These are phyloP conservation scores for Scaptomyza caliginosa DNA, from an alignment of 2,888 invertebrate genomes.

Conservation along the genomic window DNA sequence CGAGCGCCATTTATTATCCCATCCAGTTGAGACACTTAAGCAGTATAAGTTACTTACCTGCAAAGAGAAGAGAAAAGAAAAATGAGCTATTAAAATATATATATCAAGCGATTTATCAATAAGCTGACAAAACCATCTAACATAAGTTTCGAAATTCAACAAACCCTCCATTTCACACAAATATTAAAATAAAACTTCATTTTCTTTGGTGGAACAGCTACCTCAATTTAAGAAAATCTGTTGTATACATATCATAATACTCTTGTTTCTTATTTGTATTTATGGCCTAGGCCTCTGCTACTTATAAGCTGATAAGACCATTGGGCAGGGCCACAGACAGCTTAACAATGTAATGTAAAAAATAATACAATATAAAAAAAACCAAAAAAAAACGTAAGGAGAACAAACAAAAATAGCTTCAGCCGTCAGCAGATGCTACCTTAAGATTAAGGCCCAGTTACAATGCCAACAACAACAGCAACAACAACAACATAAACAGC, in stretches of 20 bases:
- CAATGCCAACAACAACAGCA: constrained; percentile 46
- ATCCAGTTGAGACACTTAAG: constrained; percentile 40
- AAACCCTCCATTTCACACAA: background rate
- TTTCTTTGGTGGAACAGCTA: no score
- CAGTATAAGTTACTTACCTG: constrained; percentile 70
- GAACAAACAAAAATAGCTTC: constrained; percentile 26
- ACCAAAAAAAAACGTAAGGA: background rate
- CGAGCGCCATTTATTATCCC: constrained; percentile 56
- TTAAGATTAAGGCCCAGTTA: constrained; percentile 67
- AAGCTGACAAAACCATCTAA: no score
- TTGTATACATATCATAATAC: constrained; percentile 32
- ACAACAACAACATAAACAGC: constrained; percentile 31
- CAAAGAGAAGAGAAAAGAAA: constrained; percentile 44
- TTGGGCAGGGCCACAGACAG: constrained; percentile 29
- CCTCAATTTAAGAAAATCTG: no score
- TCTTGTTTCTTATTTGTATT: constrained; percentile 40
- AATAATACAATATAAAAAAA: constrained; percentile 41
- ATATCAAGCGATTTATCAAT: constrained; percentile 13
- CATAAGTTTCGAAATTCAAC: no score
- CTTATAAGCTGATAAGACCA: constrained; percentile 61
- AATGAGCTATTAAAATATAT: constrained; percentile 22
- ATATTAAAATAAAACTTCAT: background rate
- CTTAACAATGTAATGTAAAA: constrained; percentile 54
- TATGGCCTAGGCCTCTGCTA: constrained; percentile 57
- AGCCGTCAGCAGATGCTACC: constrained; percentile 68